Percentiles rank a stretch among this genome's conserved stretches.
Evolutionary conservation across 1,140 invertebrate species (phyloP).

Genomic region (Saccostrea echinata): DNA sequence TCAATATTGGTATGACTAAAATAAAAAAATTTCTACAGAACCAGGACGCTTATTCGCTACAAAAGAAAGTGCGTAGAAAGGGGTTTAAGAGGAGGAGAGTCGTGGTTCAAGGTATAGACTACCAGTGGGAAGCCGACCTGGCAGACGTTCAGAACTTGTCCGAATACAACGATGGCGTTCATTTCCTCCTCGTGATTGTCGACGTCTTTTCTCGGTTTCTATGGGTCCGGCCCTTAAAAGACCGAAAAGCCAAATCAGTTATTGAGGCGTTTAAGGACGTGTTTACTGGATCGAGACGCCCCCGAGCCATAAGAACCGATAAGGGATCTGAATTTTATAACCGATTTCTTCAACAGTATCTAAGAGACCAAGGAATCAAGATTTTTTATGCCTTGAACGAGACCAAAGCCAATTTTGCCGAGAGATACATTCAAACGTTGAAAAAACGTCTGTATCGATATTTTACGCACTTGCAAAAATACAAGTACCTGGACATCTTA

Average conservation of each 20-base stretch:
- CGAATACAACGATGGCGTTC: slow-evolving; percentile 24
- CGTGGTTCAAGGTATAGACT: slow-evolving; percentile 49
- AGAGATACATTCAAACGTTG: slow-evolving; percentile 33
- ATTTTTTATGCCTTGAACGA: slow-evolving; percentile 37
- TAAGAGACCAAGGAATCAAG: slow-evolving; percentile 2
- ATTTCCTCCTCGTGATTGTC: slow-evolving; percentile 42
- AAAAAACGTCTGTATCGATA: slow-evolving; percentile 34
- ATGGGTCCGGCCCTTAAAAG: slow-evolving; percentile 51
- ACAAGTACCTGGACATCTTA: slow-evolving; percentile 36
- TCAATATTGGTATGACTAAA: slow-evolving; percentile 22
- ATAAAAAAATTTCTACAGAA: slow-evolving; percentile 26
- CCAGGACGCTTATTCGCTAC: slow-evolving; percentile 35
- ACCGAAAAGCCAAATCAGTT: slow-evolving; percentile 49
- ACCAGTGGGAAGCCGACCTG: slow-evolving; percentile 50
- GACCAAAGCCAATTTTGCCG: slow-evolving; percentile 40
- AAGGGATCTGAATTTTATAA: slow-evolving; percentile 47
- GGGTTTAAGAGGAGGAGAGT: slow-evolving; percentile 14
- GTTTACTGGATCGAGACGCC: slow-evolving; percentile 4
- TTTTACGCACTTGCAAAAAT: slow-evolving; percentile 15
- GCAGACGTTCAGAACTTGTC: slow-evolving; percentile 32
- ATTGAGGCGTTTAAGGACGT: slow-evolving; percentile 44
- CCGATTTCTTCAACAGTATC: neutral
- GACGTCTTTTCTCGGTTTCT: slow-evolving; percentile 56
- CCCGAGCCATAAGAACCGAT: slow-evolving; percentile 19
- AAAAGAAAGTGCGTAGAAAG: slow-evolving; percentile 10